Conservation (phyloP, 2,888 invertebrate genomes). For the Zele albiditarsus region DNA sequence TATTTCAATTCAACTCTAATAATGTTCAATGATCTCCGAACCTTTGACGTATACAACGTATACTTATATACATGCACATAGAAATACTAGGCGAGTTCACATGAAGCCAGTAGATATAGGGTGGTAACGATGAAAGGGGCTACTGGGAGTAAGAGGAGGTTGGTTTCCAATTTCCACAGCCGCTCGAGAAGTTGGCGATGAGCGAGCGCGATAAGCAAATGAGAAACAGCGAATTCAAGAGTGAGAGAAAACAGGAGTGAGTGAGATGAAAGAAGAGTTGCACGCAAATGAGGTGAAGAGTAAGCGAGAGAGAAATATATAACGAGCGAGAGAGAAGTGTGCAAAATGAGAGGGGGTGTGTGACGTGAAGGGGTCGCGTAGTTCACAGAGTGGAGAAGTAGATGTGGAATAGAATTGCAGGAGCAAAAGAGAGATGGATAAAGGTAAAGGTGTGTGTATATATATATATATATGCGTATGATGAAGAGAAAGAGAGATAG, state of each 20-base stretch:
- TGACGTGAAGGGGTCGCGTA: neutral
- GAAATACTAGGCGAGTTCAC: slow-evolving; percentile 10
- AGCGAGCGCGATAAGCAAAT: slow-evolving; percentile 7
- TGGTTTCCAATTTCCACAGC: slow-evolving; percentile 36
- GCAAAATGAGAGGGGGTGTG: slow-evolving; percentile 12
- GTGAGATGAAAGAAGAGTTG: slow-evolving; percentile 35
- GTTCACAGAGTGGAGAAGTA: slow-evolving; percentile 10
- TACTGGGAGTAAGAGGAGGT: neutral
- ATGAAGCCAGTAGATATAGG: slow-evolving; percentile 25
- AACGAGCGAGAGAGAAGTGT: slow-evolving; percentile 9
- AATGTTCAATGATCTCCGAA: neutral
- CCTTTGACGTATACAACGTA: slow-evolving; percentile 7
- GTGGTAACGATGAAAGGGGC: slow-evolving; percentile 17
- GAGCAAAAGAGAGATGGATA: slow-evolving; percentile 34
- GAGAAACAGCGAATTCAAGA: neutral
- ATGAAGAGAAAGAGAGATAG: slow-evolving; percentile 45
- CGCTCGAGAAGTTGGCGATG: slow-evolving; percentile 19
- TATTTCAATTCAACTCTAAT: neutral
- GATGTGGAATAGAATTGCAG: slow-evolving; percentile 40
- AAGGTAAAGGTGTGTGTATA: slow-evolving; percentile 29
- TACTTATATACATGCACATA: neutral
- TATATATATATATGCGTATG: slow-evolving; percentile 19
- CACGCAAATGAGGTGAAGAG: slow-evolving; percentile 14
- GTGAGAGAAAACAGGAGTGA: slow-evolving; percentile 29
- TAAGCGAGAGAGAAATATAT: slow-evolving; percentile 1